Conservation (phyloP, 2,113 vertebrate species). For the Tyrannus savana region DNA sequence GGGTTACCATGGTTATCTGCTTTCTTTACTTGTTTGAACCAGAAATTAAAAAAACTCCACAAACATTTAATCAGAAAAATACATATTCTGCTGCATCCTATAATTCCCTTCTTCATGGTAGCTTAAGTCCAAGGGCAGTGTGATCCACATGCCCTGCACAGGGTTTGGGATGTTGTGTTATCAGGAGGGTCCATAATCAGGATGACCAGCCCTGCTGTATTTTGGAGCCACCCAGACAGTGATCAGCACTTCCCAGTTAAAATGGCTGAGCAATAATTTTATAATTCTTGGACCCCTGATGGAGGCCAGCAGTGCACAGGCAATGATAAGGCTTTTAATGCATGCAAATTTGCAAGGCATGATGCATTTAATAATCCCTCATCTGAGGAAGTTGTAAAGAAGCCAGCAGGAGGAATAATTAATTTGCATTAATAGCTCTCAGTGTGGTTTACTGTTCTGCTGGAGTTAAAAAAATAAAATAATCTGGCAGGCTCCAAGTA, state of each 20-base stretch:
- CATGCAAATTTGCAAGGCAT: slow-evolving; percentile 61
- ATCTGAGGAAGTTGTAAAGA: slow-evolving; percentile 63
- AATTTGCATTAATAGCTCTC: slow-evolving; percentile 74
- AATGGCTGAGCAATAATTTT: background rate
- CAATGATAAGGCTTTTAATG: slow-evolving; percentile 24
- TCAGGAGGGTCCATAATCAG: background rate
- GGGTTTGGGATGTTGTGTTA: background rate
- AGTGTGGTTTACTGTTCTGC: slow-evolving; percentile 3
- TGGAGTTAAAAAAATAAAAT: background rate
- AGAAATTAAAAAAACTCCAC: background rate
- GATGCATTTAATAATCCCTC: slow-evolving; percentile 66
- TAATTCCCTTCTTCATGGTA: background rate
- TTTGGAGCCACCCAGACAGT: background rate
- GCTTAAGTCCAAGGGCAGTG: background rate
- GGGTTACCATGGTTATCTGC: slow-evolving; percentile 9
- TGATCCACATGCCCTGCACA: background rate
- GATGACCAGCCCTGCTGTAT: background rate
- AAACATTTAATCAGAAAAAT: background rate
- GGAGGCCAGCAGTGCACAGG: background rate
- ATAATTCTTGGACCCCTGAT: background rate
- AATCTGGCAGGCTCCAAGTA: slow-evolving; percentile 28
- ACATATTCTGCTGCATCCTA: background rate
- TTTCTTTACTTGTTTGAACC: background rate
- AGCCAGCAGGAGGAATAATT: slow-evolving; percentile 71
- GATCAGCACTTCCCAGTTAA: background rate